phyloP scores from a whole-genome alignment of 2,797 vertebrate species.

The Sebastes minor region DNA sequence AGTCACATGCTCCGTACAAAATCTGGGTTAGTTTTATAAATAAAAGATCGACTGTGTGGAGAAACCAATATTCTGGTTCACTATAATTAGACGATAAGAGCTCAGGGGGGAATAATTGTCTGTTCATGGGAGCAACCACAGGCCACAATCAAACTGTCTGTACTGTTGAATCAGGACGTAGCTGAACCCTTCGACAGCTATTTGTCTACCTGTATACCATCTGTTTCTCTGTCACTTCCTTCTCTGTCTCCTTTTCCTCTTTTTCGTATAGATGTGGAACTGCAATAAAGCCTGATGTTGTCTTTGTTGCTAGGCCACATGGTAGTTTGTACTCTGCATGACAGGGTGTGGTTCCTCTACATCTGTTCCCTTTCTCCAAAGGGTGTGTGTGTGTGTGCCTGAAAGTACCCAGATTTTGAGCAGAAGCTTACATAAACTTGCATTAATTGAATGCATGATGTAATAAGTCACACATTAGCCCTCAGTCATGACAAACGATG shows the following conservation, averaged over 20 bases:
- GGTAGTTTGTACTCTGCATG: slow-evolving; percentile 48
- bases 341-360: slow-evolving; percentile 72
- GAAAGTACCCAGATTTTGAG: slow-evolving; percentile 37
- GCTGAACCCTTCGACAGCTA: slow-evolving; percentile 18
- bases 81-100: slow-evolving; percentile 55
- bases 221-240: slow-evolving; percentile 31
- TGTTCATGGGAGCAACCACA: slow-evolving; percentile 36
- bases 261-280: slow-evolving; percentile 45
- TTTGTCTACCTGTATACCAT: neutral
- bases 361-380: slow-evolving; percentile 63
- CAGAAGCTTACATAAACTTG: slow-evolving; percentile 25
- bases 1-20: slow-evolving; percentile 18
- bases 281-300: slow-evolving; percentile 56
- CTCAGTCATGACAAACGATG: slow-evolving; percentile 6
- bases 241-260: slow-evolving; percentile 29
- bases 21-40: slow-evolving; percentile 56
- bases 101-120: neutral
- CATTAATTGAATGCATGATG: neutral
- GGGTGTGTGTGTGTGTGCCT: slow-evolving; percentile 41
- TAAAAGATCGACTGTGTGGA: slow-evolving; percentile 57
- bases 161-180: neutral
- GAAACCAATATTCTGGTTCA: slow-evolving; percentile 36
- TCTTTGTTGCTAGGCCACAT: slow-evolving; percentile 73
- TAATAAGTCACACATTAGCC: slow-evolving; percentile 7
- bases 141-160: slow-evolving; percentile 4